Conservation (phyloP, 2,797 vertebrate species). For the Epinephelus awoara region DNA sequence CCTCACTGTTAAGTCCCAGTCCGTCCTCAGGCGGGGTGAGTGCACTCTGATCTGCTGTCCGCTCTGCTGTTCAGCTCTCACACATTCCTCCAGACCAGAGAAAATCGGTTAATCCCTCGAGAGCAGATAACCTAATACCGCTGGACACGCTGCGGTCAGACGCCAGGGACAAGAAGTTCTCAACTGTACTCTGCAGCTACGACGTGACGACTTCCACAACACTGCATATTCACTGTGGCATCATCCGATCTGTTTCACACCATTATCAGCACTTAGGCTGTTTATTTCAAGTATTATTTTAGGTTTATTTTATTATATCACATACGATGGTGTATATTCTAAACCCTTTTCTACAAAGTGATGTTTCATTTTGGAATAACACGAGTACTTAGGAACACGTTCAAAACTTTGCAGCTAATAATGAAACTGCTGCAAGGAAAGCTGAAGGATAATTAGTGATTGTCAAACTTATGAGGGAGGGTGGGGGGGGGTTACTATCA, state of each 20-base stretch:
- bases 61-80: slow-evolving; percentile 41
- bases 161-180: slow-evolving; percentile 25
- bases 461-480: slow-evolving; percentile 39
- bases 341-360: neutral
- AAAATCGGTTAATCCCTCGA: slow-evolving; percentile 69
- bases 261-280: no score
- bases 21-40: slow-evolving; percentile 12
- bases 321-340: neutral
- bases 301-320: neutral
- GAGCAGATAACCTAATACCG: slow-evolving; percentile 58
- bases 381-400: slow-evolving; percentile 11
- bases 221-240: neutral
- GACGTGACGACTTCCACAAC: slow-evolving; percentile 10
- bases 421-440: slow-evolving; percentile 26
- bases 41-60: slow-evolving; percentile 31
- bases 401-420: slow-evolving; percentile 12
- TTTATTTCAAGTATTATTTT: neutral
- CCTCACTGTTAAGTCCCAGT: neutral
- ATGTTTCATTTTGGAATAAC: slow-evolving; percentile 25
- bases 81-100: slow-evolving; percentile 69
- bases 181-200: slow-evolving; percentile 22
- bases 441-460: slow-evolving; percentile 53
- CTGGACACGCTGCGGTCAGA: slow-evolving; percentile 46
- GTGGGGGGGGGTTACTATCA: slow-evolving; percentile 3
- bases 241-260: neutral